Percentiles rank a stretch among this genome's conserved stretches.
These are phyloP conservation scores for Hipposideros larvatus DNA, from an alignment of 2,797 vertebrate genomes.

Conservation along the genomic window DNA sequence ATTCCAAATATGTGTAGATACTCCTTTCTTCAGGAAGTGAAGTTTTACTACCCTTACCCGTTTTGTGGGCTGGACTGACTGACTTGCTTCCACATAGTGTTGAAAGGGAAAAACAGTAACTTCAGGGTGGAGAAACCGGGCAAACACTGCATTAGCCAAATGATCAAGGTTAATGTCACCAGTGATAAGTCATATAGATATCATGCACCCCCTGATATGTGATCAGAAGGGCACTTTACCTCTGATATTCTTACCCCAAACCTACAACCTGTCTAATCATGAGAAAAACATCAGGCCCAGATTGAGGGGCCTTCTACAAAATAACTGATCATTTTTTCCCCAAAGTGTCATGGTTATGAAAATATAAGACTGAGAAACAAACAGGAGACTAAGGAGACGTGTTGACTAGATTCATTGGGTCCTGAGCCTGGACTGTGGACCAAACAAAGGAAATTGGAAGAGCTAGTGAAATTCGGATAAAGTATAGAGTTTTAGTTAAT, in stretches of 20 bases:
- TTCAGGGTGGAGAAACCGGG: neutral
- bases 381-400: neutral
- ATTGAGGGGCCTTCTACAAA: neutral
- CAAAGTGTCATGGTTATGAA: neutral
- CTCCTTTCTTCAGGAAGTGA: neutral
- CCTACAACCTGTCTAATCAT: neutral
- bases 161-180: neutral
- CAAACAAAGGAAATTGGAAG: neutral
- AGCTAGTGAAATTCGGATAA: conserved; percentile 8
- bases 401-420: neutral
- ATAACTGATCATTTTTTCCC: neutral
- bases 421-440: neutral
- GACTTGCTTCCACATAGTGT: neutral
- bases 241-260: neutral
- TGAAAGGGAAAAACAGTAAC: neutral
- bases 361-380: neutral
- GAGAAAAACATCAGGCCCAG: neutral
- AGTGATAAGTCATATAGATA: neutral
- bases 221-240: neutral
- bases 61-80: neutral
- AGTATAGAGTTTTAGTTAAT: neutral
- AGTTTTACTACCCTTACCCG: neutral
- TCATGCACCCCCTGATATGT: neutral
- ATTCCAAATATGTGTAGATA: neutral
- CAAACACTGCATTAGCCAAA: neutral